Percentiles rank a stretch among this genome's conserved stretches.
Evolutionary conservation across 2,888 invertebrate species (phyloP).

Genomic region (Crematogaster levior): DNA sequence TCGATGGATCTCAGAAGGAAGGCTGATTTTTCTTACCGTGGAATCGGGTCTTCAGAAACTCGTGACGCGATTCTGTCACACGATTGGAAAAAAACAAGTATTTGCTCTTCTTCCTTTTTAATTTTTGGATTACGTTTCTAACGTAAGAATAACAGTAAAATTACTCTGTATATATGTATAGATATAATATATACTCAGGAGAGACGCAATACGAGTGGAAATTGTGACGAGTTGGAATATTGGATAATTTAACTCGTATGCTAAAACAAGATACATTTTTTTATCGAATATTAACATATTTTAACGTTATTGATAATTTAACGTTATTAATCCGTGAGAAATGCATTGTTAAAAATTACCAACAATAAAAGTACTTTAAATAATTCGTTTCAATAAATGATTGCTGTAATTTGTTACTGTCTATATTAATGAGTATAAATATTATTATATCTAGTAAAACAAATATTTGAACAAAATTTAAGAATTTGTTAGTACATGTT

Average conservation of each 20-base stretch:
- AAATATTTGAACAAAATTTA: neutral
- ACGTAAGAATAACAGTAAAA: neutral
- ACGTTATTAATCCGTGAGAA: neutral
- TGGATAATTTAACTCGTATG: neutral
- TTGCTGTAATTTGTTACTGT: conserved; percentile 9
- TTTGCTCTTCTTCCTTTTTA: conserved; percentile 23
- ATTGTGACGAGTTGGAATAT: conserved; percentile 1
- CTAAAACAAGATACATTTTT: neutral
- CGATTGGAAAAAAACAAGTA: conserved; percentile 20
- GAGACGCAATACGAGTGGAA: neutral
- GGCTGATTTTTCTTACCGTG: conserved; percentile 32
- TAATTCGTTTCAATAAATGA: conserved; percentile 11
- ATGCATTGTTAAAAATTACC: conserved; percentile 3
- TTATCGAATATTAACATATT: neutral
- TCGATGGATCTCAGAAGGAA: conserved; percentile 18
- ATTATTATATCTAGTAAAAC: neutral
- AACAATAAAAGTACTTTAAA: neutral
- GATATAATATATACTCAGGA: too few relatives aligned
- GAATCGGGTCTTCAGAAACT: conserved; percentile 45
- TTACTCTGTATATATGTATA: too few relatives aligned
- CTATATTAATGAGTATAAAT: too few relatives aligned
- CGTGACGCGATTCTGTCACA: neutral
- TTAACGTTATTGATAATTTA: neutral
- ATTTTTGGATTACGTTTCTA: neutral
- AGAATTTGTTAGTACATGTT: neutral